phyloP scores from a whole-genome alignment of 2,797 vertebrate species.

The Tokudaia tokunoshimensis region DNA sequence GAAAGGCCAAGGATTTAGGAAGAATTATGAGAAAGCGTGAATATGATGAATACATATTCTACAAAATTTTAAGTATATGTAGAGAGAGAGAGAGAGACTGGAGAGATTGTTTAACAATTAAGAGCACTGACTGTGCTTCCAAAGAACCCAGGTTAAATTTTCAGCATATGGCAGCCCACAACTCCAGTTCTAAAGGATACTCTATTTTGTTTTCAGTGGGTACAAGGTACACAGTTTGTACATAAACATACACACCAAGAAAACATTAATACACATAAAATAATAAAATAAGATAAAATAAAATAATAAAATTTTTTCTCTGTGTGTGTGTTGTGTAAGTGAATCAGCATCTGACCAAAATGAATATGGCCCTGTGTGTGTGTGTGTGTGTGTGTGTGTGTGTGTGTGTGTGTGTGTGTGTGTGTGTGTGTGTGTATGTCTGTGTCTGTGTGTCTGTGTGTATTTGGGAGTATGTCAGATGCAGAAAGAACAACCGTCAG shows the following conservation, averaged over 20 bases:
- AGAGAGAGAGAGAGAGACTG: no score
- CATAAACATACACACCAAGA: no score
- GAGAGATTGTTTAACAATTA: not conserved
- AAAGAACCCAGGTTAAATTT: not conserved
- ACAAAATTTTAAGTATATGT: not conserved
- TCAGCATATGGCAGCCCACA: not conserved
- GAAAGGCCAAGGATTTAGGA: not conserved
- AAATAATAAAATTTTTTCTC: not conserved
- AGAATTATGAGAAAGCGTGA: not conserved
- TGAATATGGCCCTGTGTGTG: not conserved
- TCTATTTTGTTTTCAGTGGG: not conserved
- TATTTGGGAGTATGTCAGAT: not conserved
- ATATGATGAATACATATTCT: not conserved
- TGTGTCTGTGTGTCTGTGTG: not conserved
- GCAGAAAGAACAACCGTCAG: not conserved
- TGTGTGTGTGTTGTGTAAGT: not conserved
- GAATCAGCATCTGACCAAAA: conserved; percentile 20
- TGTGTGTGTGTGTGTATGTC: not conserved
- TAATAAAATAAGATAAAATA: not conserved
- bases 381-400: not conserved
- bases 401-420: not conserved
- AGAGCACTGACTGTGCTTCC: not conserved
- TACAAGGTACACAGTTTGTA: not conserved
- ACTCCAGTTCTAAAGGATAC: not conserved
- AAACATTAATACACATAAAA: not conserved